Evolutionary conservation across 1,140 invertebrate genomes (phyloP).

Genomic region (Lysiphlebus fabarum): DNA sequence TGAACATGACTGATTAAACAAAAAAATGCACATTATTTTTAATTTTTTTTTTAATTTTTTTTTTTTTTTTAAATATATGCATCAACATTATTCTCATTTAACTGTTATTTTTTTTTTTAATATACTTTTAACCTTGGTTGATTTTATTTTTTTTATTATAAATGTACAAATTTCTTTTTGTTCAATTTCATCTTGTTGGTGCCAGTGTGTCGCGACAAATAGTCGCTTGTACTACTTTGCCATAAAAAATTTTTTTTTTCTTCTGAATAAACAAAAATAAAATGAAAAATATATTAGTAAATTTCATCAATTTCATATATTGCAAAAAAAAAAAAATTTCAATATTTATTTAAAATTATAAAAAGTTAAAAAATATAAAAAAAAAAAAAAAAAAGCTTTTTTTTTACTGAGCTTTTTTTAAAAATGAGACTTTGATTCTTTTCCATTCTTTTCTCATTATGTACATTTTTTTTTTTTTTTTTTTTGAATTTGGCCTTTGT

Average conservation of each 20-base stretch:
- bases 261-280: not conserved
- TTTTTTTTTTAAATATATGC: too few relatives aligned
- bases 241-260: not conserved
- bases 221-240: slow-evolving; percentile 15
- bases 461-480: too few relatives aligned
- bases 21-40: not conserved
- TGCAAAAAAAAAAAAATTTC: too few relatives aligned
- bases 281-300: not conserved
- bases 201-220: slow-evolving; percentile 18
- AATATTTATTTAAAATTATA: too few relatives aligned
- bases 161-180: not conserved
- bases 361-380: too few relatives aligned
- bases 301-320: not conserved
- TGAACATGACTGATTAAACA: slow-evolving; percentile 1
- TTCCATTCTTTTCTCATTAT: too few relatives aligned
- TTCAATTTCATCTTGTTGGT: slow-evolving; percentile 10
- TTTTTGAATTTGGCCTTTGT: too few relatives aligned
- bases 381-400: too few relatives aligned
- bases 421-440: too few relatives aligned
- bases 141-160: not conserved
- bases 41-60: not conserved
- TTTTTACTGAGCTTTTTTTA: too few relatives aligned
- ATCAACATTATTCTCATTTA: not conserved
- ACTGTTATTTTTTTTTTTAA: not conserved
- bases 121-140: not conserved